Conservation (phyloP, 2,113 vertebrate genomes). For the Bubo blakistoni region DNA sequence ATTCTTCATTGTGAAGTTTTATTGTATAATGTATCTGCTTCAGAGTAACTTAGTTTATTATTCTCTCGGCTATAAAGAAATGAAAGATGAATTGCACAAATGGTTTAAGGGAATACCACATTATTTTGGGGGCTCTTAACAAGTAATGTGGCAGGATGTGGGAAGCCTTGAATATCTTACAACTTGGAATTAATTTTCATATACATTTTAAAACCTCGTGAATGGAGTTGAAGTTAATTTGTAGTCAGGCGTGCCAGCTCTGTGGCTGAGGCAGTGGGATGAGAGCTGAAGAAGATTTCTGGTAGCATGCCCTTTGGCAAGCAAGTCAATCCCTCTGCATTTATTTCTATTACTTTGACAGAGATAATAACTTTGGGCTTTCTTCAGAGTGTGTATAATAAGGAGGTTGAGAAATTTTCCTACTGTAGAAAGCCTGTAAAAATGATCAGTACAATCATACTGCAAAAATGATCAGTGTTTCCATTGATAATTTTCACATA, state of each 20-base stretch:
- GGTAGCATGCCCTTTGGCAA: background rate
- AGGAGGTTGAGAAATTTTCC: background rate
- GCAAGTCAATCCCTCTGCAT: background rate
- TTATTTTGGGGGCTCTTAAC: background rate
- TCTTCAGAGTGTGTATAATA: background rate
- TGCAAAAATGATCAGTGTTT: background rate
- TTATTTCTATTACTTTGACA: background rate
- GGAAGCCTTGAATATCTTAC: slow-evolving; percentile 7
- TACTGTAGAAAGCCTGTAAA: background rate
- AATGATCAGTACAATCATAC: background rate
- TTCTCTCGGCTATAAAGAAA: background rate
- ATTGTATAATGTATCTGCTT: background rate
- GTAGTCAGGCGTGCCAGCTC: background rate
- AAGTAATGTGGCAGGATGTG: background rate
- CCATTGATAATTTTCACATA: background rate
- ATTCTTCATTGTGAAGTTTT: background rate
- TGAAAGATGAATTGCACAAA: background rate
- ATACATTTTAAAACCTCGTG: background rate
- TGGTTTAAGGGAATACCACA: background rate
- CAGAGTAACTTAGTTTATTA: background rate
- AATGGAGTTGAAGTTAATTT: background rate
- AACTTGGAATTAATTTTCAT: background rate
- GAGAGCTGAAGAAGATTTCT: background rate
- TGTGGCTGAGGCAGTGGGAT: background rate
- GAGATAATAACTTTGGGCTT: background rate